Evolutionary conservation across 1,140 invertebrate species (phyloP), one percentile per base, ranked within the genome.

Genomic region (Gonatopus flavifemur): DNA sequence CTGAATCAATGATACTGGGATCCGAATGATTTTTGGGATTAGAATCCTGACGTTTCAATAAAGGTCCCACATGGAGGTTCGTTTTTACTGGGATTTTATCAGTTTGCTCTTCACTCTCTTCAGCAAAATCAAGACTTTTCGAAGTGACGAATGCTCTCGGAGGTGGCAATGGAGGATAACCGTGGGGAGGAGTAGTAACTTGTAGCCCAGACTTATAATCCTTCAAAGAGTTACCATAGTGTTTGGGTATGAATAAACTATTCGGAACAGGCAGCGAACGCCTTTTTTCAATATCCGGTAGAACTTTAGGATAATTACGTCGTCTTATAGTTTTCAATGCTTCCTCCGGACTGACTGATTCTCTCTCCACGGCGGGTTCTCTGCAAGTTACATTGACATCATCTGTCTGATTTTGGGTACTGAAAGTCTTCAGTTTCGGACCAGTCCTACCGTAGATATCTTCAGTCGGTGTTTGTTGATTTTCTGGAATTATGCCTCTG

Each of bases 291-390:
- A 78, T 67, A 38, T 89, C 89, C 15, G 89, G 90, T 20, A 92
- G 64, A 5, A 91, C 89, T 80, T 91, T 91, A 0, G 89, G 90
- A 67, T 86, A 91, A 62, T 91, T 91, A 52, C 88, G 78, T 47
- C 86, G 79, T 69, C 88, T 86, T 21, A 91, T 87, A 5, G 84
- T 86, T 38, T 82, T 78, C 30, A 91, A 71, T 2, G 88, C 83
- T 62, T 90, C 87, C 59, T 87, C 86, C 3, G 85, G 81, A 8
- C 81, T 84, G 10, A 86, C 57, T 12, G 73, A 71, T 28, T 77
- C 59, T 31, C 62, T 55, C 47, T 69, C 58, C 9, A 56, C 39
- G 0, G 36, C 41, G 0, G 70, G 61, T 6, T 79, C 69, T 30
- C 82, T 71, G 33, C 83, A 87, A 1, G 88, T 90, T 5, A 91